These are phyloP conservation scores for Doris montereyensis DNA, from an alignment of 2,888 invertebrate genomes.

Conservation along the genomic window DNA sequence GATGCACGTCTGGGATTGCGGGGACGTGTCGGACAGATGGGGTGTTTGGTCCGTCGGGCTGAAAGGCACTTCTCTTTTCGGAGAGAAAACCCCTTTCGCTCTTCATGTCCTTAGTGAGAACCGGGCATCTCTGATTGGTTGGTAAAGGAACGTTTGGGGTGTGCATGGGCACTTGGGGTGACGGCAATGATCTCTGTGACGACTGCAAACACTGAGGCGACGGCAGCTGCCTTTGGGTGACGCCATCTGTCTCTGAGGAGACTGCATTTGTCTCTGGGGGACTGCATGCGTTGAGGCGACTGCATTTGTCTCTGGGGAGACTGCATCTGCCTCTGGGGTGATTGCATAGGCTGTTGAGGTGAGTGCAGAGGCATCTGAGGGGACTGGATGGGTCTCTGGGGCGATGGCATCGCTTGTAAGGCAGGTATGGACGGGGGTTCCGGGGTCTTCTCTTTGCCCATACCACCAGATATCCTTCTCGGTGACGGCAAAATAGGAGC, in stretches of 20 bases:
- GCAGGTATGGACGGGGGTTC: constrained; percentile 27
- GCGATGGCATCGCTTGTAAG: constrained; percentile 3
- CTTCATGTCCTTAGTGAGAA: constrained; percentile 34
- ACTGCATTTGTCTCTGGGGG: constrained; percentile 21
- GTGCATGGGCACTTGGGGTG: constrained; percentile 21
- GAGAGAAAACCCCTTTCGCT: constrained; percentile 16
- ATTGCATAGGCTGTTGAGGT: neutral
- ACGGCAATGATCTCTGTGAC: constrained; percentile 22
- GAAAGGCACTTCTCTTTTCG: constrained; percentile 14
- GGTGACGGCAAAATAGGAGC: constrained; percentile 33
- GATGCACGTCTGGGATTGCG: constrained; percentile 21
- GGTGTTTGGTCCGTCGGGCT: neutral
- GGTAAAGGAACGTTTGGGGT: constrained; percentile 22
- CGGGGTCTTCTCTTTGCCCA: constrained; percentile 34
- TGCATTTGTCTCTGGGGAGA: constrained; percentile 16
- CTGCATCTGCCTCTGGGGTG: neutral
- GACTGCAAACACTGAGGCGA: constrained; percentile 37
- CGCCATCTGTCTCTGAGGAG: constrained; percentile 12
- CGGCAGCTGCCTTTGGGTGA: constrained; percentile 10
- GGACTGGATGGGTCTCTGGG: constrained; percentile 14
- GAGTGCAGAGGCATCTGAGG: neutral
- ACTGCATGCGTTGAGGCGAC: constrained; percentile 13
- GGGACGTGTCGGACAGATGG: too few relatives aligned
- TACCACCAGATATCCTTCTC: constrained; percentile 18
- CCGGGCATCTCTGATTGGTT: constrained; percentile 26